Evolutionary conservation across 2,113 vertebrate genomes (phyloP), one percentile per base, ranked within the genome.

Genomic region (Protobothrops flavoviridis): DNA sequence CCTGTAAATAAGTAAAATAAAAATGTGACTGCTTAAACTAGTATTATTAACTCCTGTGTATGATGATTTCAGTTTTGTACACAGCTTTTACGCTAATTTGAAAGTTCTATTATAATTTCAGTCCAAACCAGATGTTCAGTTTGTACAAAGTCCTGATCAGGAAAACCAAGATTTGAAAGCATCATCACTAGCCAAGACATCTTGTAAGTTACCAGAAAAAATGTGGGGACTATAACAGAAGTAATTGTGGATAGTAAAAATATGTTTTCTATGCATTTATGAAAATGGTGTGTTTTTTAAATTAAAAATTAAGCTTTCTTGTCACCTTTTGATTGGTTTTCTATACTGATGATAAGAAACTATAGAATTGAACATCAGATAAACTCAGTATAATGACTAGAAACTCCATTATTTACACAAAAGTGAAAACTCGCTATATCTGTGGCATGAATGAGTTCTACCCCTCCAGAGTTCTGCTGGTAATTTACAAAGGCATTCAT

Each of bases 41-140:
- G 39, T 88, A 50, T 93, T 92, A 81, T 39, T 81, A 81, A 81
- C 15, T 81, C 69, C 52, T 88, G 1, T 90, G n/a, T 45, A 59
- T 64, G 1, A 53, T 74, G 50, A 48, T 45, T 17, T 45, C 43
- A 55, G 20, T 53, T 39, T 43, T 61, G 29, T 52, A 43, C 24
- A 17, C 29, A 17, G 39, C 20, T 7, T 5, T 64, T 48, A 24
- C 4, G 21, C 69, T 96, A 52, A 61, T 87, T 95, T 91, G 91
- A 57, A 93, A 17, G 90, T 94, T 94, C 95, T 45, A 69, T 95
- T 97, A 96, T 96, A 94, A 85, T 96, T 97, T 97, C 95, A 99
- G 99, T 98, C 98, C 92, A 98, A 98, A 94, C 99, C 99, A 95
- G 98, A 99, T 97, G 96, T 99, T 92, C 98, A 98, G 96, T 98